Conservation (phyloP, 2,797 vertebrate genomes). For the Poeciliopsis turneri region DNA sequence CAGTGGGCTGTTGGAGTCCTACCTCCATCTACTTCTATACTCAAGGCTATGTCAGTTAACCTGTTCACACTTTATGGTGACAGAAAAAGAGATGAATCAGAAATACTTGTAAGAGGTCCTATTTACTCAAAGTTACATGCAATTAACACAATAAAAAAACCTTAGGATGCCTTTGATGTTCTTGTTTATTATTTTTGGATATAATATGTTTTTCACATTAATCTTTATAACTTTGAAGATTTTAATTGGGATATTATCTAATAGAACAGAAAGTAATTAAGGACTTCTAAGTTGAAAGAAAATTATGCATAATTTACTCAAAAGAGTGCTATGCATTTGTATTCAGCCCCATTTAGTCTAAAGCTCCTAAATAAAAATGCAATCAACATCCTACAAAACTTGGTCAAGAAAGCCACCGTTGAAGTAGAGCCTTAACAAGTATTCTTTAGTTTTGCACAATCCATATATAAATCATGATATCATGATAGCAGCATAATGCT, state of each 20-base stretch:
- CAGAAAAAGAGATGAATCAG: slow-evolving; percentile 20
- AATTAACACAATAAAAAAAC: not conserved
- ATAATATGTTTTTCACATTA: not conserved
- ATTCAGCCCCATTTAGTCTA: not conserved
- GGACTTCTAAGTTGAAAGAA: not conserved
- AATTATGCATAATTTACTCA: not conserved
- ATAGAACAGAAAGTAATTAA: not conserved
- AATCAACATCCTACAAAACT: not conserved
- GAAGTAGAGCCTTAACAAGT: not conserved
- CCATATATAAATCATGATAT: not conserved
- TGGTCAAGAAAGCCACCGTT: not conserved
- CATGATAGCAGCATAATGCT: not conserved
- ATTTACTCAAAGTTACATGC: slow-evolving; percentile 30
- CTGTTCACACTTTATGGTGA: slow-evolving; percentile 18
- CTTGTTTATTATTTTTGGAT: not conserved
- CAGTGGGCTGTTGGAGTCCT: slow-evolving; percentile 36
- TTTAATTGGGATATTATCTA: not conserved
- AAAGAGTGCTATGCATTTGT: not conserved
- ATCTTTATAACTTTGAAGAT: not conserved
- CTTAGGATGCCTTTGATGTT: not conserved
- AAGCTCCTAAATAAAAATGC: not conserved
- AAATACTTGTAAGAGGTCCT: not conserved
- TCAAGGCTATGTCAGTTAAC: slow-evolving; percentile 44
- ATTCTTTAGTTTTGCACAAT: not conserved
- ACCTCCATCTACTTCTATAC: slow-evolving; percentile 32